These are phyloP conservation scores for Salvator merianae DNA, from an alignment of 2,113 vertebrate genomes.

Conservation along the genomic window DNA sequence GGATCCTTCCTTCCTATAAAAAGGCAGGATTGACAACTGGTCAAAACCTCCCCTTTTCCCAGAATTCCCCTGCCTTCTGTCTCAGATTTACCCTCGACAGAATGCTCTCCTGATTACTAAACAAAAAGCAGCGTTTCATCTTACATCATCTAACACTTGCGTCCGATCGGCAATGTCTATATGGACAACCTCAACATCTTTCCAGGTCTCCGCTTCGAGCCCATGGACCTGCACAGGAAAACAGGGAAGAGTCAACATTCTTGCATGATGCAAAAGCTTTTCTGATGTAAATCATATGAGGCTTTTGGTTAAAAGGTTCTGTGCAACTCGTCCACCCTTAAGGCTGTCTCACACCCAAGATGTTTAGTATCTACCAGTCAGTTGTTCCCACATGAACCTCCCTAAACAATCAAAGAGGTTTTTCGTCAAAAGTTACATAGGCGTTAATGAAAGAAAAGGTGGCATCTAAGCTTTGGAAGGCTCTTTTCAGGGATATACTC, in stretches of 20 bases:
- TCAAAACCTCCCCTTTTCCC: not conserved
- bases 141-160: slow-evolving; percentile 63
- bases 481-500: not conserved
- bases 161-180: slow-evolving; percentile 63
- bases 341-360: not conserved
- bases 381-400: not conserved
- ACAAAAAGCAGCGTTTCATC: not conserved
- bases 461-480: not conserved
- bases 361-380: not conserved
- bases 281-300: too few relatives aligned
- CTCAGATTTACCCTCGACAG: not conserved
- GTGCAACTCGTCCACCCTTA: too few relatives aligned
- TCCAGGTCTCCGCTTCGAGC: slow-evolving; percentile 60
- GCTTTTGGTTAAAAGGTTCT: too few relatives aligned
- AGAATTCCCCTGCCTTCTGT: not conserved
- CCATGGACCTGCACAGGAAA: slow-evolving; percentile 48
- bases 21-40: not conserved
- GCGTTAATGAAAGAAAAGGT: not conserved
- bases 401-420: not conserved
- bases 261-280: too few relatives aligned
- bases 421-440: not conserved
- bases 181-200: slow-evolving; percentile 64
- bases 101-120: not conserved
- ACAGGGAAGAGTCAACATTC: too few relatives aligned
- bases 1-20: not conserved